Evolutionary conservation across 1,140 invertebrate species (phyloP).

Genomic region (Lethrus apterus): DNA sequence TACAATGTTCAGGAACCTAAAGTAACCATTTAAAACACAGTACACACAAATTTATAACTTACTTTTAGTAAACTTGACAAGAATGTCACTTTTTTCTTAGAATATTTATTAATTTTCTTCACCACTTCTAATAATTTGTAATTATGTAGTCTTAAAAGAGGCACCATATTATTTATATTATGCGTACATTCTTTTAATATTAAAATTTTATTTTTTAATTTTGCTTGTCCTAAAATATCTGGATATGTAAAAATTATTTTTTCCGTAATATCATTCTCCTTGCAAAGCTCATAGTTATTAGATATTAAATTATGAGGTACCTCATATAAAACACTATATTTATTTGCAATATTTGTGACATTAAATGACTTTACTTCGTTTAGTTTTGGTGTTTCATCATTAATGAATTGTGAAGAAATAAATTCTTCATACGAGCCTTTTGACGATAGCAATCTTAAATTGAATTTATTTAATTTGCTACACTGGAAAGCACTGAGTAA

Average conservation of each 20-base stretch:
- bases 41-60: too few species aligned
- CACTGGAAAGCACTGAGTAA: too few species aligned
- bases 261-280: constrained; percentile 17
- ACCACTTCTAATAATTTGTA: constrained; percentile 18
- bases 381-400: too few species aligned
- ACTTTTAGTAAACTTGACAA: constrained; percentile 22
- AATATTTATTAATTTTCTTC: constrained; percentile 7
- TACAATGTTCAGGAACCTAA: too few species aligned
- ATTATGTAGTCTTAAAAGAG: constrained; percentile 19
- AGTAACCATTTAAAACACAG: too few species aligned
- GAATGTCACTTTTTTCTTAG: constrained; percentile 18
- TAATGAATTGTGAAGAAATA: too few species aligned
- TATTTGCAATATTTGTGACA: constrained; percentile 20
- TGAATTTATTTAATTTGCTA: too few species aligned
- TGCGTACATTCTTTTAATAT: constrained; percentile 22
- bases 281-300: constrained; percentile 24
- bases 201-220: constrained; percentile 23
- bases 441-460: too few species aligned
- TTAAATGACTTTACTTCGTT: constrained; percentile 10
- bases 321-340: constrained; percentile 17
- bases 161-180: constrained; percentile 19
- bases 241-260: constrained; percentile 27
- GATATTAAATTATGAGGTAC: constrained; percentile 14
- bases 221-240: constrained; percentile 21
- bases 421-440: too few species aligned